phyloP scores from a whole-genome alignment of 2,113 vertebrate species.

The Rhadina sibilatrix region DNA sequence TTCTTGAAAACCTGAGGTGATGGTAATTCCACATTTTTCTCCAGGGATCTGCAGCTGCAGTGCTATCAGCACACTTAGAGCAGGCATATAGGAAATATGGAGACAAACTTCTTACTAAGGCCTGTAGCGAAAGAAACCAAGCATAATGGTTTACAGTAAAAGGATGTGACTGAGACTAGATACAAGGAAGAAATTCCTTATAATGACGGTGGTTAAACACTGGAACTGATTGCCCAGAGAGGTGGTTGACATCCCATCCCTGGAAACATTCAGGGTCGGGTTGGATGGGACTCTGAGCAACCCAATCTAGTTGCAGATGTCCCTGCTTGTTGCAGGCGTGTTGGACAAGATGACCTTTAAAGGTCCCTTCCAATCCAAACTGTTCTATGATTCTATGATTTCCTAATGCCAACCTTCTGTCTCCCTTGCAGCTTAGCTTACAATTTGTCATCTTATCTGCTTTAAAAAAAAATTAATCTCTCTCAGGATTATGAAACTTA shows the following conservation, averaged over 20 bases:
- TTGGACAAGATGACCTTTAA: neutral
- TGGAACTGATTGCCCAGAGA: neutral
- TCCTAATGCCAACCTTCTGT: neutral
- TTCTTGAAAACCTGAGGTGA: neutral
- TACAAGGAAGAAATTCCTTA: neutral
- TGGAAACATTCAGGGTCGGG: neutral
- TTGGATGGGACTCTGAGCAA: neutral
- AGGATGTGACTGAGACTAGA: neutral
- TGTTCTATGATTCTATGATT: neutral
- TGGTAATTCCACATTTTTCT: neutral
- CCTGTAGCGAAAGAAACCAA: neutral
- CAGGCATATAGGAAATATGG: neutral
- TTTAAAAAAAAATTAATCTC: neutral
- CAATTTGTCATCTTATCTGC: neutral
- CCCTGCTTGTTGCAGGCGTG: neutral
- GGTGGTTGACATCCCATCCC: neutral
- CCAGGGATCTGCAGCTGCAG: neutral
- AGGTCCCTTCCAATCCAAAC: neutral
- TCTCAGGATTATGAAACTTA: neutral
- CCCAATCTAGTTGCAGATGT: neutral
- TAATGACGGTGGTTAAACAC: neutral
- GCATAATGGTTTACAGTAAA: neutral
- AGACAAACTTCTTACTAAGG: neutral
- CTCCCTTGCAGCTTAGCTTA: neutral
- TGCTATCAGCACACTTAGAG: neutral